Percentiles rank a stretch among this genome's conserved stretches.
Evolutionary conservation across 2,797 vertebrate species (phyloP).

Genomic region (Epinephelus awoara): DNA sequence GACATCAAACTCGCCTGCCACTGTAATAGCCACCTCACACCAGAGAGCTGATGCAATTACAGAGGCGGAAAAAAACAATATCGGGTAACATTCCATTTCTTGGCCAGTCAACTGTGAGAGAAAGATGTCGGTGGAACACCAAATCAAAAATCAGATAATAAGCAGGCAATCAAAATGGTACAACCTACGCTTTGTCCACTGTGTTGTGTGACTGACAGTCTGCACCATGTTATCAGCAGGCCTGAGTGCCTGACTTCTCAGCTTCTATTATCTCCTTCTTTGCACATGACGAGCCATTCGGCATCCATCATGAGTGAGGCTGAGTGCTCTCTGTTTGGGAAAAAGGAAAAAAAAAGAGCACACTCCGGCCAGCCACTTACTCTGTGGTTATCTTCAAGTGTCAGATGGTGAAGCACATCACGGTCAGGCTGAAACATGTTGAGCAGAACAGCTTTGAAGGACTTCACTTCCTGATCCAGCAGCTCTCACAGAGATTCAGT

Average conservation of each 20-base stretch:
- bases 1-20: constrained; percentile 32
- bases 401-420: constrained; percentile 70
- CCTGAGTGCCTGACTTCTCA: constrained; percentile 63
- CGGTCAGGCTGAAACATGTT: constrained; percentile 58
- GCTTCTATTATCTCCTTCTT: constrained; percentile 75
- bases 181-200: constrained; percentile 65
- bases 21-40: constrained; percentile 28
- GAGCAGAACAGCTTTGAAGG: constrained; percentile 68
- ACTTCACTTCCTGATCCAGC: constrained; percentile 62
- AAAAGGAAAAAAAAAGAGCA: constrained; percentile 5
- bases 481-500: constrained; percentile 51
- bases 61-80: constrained; percentile 27
- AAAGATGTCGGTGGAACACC: constrained; percentile 29
- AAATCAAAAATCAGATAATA: constrained; percentile 53
- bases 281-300: constrained; percentile 73
- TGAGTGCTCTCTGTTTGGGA: constrained; percentile 48
- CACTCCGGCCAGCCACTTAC: constrained; percentile 53
- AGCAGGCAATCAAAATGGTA: constrained; percentile 51
- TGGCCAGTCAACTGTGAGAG: constrained; percentile 22
- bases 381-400: constrained; percentile 76
- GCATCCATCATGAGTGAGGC: constrained; percentile 62
- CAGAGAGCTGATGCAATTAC: constrained; percentile 39
- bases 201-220: constrained; percentile 53
- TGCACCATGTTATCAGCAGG: constrained; percentile 68
- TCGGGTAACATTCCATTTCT: constrained; percentile 30